A percentile compares a stretch with the other conserved stretches of the same genome.
Evolutionary conservation across 2,113 vertebrate species (phyloP).

Genomic region (Tachuris rubrigastra): DNA sequence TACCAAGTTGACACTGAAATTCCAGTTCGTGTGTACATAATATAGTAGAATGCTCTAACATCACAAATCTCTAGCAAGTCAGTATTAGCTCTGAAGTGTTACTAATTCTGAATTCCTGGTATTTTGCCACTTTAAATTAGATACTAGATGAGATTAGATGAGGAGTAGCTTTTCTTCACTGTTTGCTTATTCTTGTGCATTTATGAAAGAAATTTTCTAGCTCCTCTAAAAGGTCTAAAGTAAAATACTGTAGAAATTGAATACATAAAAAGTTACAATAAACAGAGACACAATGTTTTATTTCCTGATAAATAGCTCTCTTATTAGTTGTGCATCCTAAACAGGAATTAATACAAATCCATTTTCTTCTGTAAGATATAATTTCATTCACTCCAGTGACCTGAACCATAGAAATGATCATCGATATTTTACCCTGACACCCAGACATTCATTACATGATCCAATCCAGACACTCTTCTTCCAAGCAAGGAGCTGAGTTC

Average conservation of each 20-base stretch:
- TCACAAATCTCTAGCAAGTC: background rate
- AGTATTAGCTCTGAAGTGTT: background rate
- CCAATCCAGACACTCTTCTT: background rate
- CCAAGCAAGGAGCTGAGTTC: background rate
- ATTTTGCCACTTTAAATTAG: background rate
- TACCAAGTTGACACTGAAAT: background rate
- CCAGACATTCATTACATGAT: background rate
- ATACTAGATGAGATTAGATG: background rate
- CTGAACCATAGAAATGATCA: background rate
- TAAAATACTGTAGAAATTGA: background rate
- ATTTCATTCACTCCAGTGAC: slow-evolving; percentile 17
- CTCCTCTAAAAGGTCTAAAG: background rate
- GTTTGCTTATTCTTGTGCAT: background rate
- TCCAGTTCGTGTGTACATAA: background rate
- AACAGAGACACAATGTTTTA: background rate
- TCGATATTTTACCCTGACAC: background rate
- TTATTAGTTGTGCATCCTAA: background rate
- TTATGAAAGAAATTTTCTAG: background rate
- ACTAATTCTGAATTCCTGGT: background rate
- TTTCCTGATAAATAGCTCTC: background rate
- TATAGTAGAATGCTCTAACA: background rate
- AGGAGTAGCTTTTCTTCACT: background rate
- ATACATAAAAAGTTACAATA: background rate
- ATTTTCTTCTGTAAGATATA: background rate
- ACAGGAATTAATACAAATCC: background rate